Percentiles rank a stretch among this genome's conserved stretches.
Evolutionary conservation across 1,140 invertebrate genomes (phyloP).

Genomic region (Zaprionus africanus): DNA sequence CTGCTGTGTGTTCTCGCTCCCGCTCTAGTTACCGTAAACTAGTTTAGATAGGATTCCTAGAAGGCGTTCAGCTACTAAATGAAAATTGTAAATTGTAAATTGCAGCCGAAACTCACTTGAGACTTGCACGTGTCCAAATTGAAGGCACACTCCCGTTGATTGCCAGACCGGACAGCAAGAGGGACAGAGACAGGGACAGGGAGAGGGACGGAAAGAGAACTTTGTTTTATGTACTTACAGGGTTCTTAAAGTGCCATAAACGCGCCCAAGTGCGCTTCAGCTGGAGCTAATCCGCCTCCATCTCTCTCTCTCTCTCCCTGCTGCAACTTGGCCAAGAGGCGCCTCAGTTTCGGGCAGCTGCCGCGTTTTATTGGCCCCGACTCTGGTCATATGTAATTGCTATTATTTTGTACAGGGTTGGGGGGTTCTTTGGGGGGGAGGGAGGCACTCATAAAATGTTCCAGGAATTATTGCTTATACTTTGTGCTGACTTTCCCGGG

Average conservation of each 20-base stretch:
- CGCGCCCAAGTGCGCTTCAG: slow-evolving; percentile 49
- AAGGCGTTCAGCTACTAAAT: slow-evolving; percentile 49
- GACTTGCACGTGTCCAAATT: slow-evolving; percentile 74
- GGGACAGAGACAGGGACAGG: background rate
- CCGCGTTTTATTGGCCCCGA: slow-evolving; percentile 61
- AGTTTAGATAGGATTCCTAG: slow-evolving; percentile 62
- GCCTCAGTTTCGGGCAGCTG: slow-evolving; percentile 29
- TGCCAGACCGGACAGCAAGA: background rate
- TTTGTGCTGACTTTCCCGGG: slow-evolving; percentile 49
- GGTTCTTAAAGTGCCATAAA: slow-evolving; percentile 75
- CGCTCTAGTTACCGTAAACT: slow-evolving; percentile 59
- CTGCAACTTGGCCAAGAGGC: slow-evolving; percentile 33
- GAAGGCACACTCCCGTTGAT: slow-evolving; percentile 65
- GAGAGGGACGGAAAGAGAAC: slow-evolving; percentile 8
- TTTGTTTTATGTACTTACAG: slow-evolving; percentile 49
- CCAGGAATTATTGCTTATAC: slow-evolving; percentile 58
- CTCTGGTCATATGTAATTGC: slow-evolving; percentile 62
- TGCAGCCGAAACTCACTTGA: slow-evolving; percentile 33
- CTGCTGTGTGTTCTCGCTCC: background rate
- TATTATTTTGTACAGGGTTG: slow-evolving; percentile 54
- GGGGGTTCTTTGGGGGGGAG: background rate
- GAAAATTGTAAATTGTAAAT: slow-evolving; percentile 62
- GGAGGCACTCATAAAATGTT: slow-evolving; percentile 42
- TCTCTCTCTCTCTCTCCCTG: background rate
- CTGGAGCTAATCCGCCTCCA: background rate